These are phyloP conservation scores for Malthinus flaveolus DNA, from an alignment of 2,888 invertebrate genomes.

Conservation along the genomic window DNA sequence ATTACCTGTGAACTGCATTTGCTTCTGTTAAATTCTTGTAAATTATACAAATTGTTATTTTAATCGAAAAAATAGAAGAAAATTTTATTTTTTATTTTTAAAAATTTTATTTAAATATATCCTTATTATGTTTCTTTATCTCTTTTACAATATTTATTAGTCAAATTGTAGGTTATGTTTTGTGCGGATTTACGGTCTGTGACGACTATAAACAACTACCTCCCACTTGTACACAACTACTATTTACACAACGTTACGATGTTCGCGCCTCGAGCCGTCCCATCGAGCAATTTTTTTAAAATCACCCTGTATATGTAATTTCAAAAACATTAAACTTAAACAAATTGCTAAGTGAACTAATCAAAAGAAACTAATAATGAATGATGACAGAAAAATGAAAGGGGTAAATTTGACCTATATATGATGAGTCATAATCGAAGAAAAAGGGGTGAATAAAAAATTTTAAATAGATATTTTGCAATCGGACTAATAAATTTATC, in stretches of 20 bases:
- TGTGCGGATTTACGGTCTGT: not conserved
- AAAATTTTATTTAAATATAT: not conserved
- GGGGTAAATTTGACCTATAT: slow-evolving; percentile 34
- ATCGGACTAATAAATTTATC: not conserved
- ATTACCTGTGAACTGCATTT: slow-evolving; percentile 29
- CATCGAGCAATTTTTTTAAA: no score
- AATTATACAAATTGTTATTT: slow-evolving; percentile 15
- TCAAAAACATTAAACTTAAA: not conserved
- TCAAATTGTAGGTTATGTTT: slow-evolving; percentile 4
- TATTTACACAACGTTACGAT: no score
- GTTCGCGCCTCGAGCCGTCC: no score
- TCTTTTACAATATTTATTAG: slow-evolving; percentile 3
- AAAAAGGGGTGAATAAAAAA: slow-evolving; percentile 31
- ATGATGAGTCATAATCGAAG: slow-evolving; percentile 34
- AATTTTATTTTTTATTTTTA: no score
- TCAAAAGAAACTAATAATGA: slow-evolving; percentile 16
- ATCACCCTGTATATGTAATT: no score
- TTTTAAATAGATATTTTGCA: slow-evolving; percentile 6
- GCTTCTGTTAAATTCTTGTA: slow-evolving; percentile 13
- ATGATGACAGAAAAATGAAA: slow-evolving; percentile 24
- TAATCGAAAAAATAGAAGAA: slow-evolving; percentile 5
- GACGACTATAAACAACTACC: no score
- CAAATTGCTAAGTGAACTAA: slow-evolving; percentile 4
- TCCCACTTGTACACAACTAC: no score
- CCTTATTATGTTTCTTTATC: not conserved